These are phyloP conservation scores for Ypsolopha sequella DNA, from an alignment of 2,888 invertebrate species.

Conservation along the genomic window DNA sequence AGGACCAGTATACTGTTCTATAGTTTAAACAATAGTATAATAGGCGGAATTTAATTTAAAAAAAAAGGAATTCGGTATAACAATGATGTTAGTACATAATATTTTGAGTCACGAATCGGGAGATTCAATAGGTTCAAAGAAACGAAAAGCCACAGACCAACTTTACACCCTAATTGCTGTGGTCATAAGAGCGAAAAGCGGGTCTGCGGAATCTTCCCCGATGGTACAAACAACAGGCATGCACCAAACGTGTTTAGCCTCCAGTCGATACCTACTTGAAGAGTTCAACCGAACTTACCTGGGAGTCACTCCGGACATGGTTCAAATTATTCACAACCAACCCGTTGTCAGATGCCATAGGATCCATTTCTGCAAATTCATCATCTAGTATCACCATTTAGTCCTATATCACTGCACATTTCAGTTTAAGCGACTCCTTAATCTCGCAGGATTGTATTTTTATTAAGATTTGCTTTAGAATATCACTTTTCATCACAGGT, in stretches of 20 bases:
- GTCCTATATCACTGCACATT: slow-evolving; percentile 28
- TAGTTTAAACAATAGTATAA: no score
- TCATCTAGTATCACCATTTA: slow-evolving; percentile 31
- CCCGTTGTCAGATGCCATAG: slow-evolving; percentile 59
- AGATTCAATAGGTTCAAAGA: slow-evolving; percentile 12
- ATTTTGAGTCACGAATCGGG: background rate
- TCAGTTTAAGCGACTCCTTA: slow-evolving; percentile 22
- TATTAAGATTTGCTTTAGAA: background rate
- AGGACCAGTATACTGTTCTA: no score
- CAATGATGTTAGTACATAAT: no score
- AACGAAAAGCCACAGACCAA: no score
- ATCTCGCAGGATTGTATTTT: no score
- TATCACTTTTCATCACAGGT: slow-evolving; percentile 2
- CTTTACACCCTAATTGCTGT: no score
- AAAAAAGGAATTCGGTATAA: no score
- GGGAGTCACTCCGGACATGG: slow-evolving; percentile 63
- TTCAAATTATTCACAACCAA: slow-evolving; percentile 65
- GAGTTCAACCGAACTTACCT: slow-evolving; percentile 31
- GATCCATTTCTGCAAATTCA: slow-evolving; percentile 54
- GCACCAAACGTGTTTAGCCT: slow-evolving; percentile 56
- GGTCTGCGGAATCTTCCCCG: no score
- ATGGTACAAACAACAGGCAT: slow-evolving; percentile 14
- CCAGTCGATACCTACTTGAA: slow-evolving; percentile 31
- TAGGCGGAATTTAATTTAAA: no score
- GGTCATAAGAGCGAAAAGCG: no score